These are phyloP conservation scores for Ameiurus melas DNA, from an alignment of 2,113 vertebrate genomes.

Conservation along the genomic window DNA sequence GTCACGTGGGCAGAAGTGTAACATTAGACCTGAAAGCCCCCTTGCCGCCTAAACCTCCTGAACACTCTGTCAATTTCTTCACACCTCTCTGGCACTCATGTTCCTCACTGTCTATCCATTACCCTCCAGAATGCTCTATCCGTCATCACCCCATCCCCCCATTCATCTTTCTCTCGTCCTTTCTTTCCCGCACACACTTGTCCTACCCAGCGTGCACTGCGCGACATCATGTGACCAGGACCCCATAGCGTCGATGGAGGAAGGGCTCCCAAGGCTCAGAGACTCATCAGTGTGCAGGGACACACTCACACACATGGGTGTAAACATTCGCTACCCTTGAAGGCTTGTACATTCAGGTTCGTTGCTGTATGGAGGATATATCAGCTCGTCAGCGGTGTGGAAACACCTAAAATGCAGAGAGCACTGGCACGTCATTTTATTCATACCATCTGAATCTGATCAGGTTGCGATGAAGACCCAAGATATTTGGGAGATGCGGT, in stretches of 20 bases:
- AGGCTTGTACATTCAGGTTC: slow-evolving; percentile 4
- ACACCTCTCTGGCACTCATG: neutral
- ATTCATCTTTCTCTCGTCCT: slow-evolving; percentile 11
- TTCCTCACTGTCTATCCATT: neutral
- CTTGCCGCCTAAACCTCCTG: neutral
- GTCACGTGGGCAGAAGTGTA: slow-evolving; percentile 55
- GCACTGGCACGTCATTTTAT: neutral
- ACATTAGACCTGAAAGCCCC: slow-evolving; percentile 58
- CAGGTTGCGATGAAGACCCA: neutral
- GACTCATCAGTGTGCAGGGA: slow-evolving; percentile 16
- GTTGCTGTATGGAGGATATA: neutral
- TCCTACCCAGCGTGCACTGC: slow-evolving; percentile 33
- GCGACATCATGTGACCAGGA: slow-evolving; percentile 22
- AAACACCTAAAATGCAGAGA: neutral
- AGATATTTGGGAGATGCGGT: neutral
- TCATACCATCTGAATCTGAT: neutral
- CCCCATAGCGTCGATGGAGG: slow-evolving; percentile 32
- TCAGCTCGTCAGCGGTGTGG: neutral
- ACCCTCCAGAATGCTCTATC: neutral
- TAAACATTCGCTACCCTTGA: slow-evolving; percentile 21
- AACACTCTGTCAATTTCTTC: neutral
- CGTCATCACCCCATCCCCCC: slow-evolving; percentile 37
- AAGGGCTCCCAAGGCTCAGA: slow-evolving; percentile 14
- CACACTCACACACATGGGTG: neutral
- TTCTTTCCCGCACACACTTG: slow-evolving; percentile 25